phyloP scores from a whole-genome alignment of 2,797 vertebrate species.

The Chaenodraco wilsoni region DNA sequence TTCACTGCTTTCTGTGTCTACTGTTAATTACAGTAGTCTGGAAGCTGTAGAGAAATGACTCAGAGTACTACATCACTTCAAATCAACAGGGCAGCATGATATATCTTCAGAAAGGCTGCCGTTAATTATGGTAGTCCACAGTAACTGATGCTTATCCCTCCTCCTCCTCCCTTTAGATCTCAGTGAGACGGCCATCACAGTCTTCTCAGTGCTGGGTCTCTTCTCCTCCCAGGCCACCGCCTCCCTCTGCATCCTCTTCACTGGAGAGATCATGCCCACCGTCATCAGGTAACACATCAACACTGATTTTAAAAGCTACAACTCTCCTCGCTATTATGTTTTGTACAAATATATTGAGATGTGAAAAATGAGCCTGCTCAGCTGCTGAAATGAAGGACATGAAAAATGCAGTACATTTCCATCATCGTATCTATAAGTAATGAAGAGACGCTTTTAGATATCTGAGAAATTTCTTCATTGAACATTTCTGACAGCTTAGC shows the following conservation, averaged over 20 bases:
- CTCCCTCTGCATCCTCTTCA: conserved; percentile 89
- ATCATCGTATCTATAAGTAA: conserved; percentile 28
- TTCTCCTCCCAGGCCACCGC: conserved; percentile 90
- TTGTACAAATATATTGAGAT: background rate
- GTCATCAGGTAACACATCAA: conserved; percentile 84
- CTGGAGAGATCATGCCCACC: conserved; percentile 90
- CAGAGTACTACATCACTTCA: background rate
- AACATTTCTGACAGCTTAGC: background rate
- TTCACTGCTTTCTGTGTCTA: background rate
- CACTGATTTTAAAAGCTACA: background rate
- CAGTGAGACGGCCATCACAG: conserved; percentile 86
- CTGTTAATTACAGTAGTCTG: background rate
- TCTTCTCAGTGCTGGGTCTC: conserved; percentile 90
- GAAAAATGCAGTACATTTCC: conserved; percentile 35
- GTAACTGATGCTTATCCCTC: background rate
- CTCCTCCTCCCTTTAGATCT: conserved; percentile 79
- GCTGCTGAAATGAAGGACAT: conserved; percentile 16
- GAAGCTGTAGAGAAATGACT: background rate
- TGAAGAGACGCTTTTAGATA: conserved; percentile 16
- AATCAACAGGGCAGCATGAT: conserved; percentile 2
- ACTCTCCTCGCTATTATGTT: background rate
- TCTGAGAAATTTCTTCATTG: conserved; percentile 7
- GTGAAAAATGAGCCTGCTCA: background rate
- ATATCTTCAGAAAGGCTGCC: background rate
- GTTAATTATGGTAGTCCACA: background rate